Evolutionary conservation across 1,140 invertebrate species (phyloP), one percentile per base, ranked within the genome.

Genomic region (Orussus abietinus): DNA sequence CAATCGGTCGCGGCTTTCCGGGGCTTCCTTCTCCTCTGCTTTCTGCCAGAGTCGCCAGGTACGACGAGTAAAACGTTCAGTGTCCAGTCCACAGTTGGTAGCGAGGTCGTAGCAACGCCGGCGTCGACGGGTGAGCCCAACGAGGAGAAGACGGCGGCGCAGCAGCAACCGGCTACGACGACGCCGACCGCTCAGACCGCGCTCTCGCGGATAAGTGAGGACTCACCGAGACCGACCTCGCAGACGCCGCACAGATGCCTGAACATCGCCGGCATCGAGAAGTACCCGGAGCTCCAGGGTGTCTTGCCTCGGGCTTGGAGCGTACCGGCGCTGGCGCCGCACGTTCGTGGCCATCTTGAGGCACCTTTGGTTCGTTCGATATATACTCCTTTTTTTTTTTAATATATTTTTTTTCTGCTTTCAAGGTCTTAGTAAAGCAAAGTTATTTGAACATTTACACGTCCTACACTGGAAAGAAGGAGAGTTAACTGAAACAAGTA

Each of bases 231-330:
- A 34, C 51, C 45, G 26, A 10, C 48, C 22, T 25, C 22, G 33
- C n/a, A 50, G 12, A 42, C 42, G 20, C 35, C 50, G 22, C 55
- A 60, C 37, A 75, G 75, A 47, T 81, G 80, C 58, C 64, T 85
- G 12, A 83, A 84, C 59, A 81, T 83, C 42, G 78, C 77, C 25
- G 80, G 80, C 21, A 83, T 83, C 37, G 79, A 83, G 58, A 79
- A 83, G 51, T 86, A 83, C 69, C 78, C 82, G 5, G 75, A 81
- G 25, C 71, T 89, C 38, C 79, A 81, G 52, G 76, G 78, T 25
- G 71, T 74, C 2, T 69, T 89, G 49, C 86, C 86, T 0, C 72
- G 83, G 45, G 83, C 85, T 45, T 88, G 86, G 86, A 88, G 85
- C 21, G 75, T 85, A 49, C 86, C 87, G 13, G 76, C 77, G 43